phyloP scores from a whole-genome alignment of 2,888 invertebrate genomes.

The Tetragonula carbonaria region DNA sequence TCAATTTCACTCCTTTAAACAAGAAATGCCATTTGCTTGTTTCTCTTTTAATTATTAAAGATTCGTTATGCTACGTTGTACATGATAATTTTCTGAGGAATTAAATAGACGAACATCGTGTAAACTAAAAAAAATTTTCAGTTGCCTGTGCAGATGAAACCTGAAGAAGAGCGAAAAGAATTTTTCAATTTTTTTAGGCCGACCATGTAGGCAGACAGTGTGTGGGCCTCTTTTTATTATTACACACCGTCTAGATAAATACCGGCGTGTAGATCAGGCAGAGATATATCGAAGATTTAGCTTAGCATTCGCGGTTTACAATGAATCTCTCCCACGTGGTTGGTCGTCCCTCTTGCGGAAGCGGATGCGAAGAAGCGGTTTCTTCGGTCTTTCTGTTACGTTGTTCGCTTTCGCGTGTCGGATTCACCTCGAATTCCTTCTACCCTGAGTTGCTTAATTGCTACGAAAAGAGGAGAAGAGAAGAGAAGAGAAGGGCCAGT shows the following conservation, averaged over 20 bases:
- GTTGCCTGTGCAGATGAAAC: too few species aligned
- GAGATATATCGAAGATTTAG: slow-evolving; percentile 6
- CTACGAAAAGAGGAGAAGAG: slow-evolving; percentile 16
- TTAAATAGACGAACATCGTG: too few species aligned
- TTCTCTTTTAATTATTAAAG: too few species aligned
- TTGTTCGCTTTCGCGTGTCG: slow-evolving; percentile 5
- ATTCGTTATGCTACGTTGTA: too few species aligned
- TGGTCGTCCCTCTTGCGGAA: slow-evolving; percentile 50
- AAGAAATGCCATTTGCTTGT: too few species aligned
- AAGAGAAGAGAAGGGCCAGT: slow-evolving; percentile 31
- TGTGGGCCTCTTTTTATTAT: background rate
- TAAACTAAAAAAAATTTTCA: too few species aligned
- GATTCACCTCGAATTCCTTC: slow-evolving; percentile 50
- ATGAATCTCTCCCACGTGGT: slow-evolving; percentile 59
- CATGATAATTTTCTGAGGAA: too few species aligned
- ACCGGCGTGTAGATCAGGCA: background rate
- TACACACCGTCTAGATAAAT: background rate
- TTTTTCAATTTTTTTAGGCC: too few species aligned
- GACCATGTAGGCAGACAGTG: too few species aligned
- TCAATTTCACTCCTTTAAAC: too few species aligned
- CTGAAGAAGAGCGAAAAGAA: too few species aligned
- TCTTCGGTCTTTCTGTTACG: slow-evolving; percentile 31
- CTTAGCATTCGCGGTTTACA: slow-evolving; percentile 1
- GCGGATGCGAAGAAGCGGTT: slow-evolving; percentile 57
- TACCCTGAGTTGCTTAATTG: slow-evolving; percentile 49